Evolutionary conservation across 2,797 vertebrate species (phyloP), one percentile per base, ranked within the genome.

Genomic region (Podarcis siculus): DNA sequence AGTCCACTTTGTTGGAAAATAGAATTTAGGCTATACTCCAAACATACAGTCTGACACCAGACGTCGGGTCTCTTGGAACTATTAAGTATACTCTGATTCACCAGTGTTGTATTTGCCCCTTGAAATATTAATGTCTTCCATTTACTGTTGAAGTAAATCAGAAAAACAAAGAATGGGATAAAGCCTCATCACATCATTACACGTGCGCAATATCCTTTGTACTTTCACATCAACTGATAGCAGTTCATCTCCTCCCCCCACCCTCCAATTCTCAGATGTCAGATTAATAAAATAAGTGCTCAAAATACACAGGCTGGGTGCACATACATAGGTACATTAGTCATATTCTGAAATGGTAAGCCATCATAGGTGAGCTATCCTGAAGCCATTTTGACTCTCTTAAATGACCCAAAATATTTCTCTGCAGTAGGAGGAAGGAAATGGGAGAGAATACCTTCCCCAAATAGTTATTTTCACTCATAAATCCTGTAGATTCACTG

Each of bases 91-190:
- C 67, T 86, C 89, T 79, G 80, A 83, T 86, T 83, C 85, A 79
- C n/a, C 88, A 25, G 42, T 86, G 81, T 42, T 92, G 25, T 66
- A 92, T 92, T 86, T 90, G 84, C 27, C 39, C 35, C 91, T 92
- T 95, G 89, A 95, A 95, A 94, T 94, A 92, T 94, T 95, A 86
- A 94, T 95, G 91, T 80, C 83, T 39, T 83, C 84, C 55, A 89
- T 83, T 86, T 71, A 61, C 80, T 91, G 75, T 87, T 66, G 79
- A 79, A 2, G 72, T 72, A 88, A 72, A 93, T 61, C 45, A 92
- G 73, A 55, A 91, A 83, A 42, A 82, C 77, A 91, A 87, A 37
- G n/a, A 91, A 76, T 15, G 1, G 8, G 71, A 19, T 82, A 90
- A 91, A 71, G 32, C 12, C 64, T 9, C 21, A 82, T 88, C 7